Evolutionary conservation across 2,888 invertebrate species (phyloP).

Genomic region (Meteorus cinctellus): DNA sequence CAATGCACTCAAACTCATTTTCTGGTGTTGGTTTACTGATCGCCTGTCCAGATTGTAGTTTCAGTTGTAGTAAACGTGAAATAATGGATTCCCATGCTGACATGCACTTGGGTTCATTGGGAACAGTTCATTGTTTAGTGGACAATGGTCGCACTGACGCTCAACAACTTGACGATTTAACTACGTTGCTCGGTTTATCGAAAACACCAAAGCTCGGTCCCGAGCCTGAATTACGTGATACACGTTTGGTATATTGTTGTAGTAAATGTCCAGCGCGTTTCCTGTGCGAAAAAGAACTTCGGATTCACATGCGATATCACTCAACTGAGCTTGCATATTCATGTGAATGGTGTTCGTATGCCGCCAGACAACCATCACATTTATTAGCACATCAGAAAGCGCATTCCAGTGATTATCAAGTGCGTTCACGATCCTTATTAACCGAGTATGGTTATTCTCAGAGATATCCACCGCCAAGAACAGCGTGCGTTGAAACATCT

Average conservation of each 20-base stretch:
- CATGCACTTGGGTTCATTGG: slow-evolving; percentile 82
- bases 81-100: slow-evolving; percentile 83
- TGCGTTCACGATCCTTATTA: slow-evolving; percentile 82
- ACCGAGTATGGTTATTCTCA: slow-evolving; percentile 80
- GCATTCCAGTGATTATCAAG: slow-evolving; percentile 86
- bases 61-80: slow-evolving; percentile 83
- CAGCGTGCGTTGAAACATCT: slow-evolving; percentile 67
- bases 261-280: slow-evolving; percentile 89
- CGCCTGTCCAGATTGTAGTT: slow-evolving; percentile 87
- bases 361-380: slow-evolving; percentile 82
- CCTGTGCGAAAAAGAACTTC: slow-evolving; percentile 83
- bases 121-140: slow-evolving; percentile 82
- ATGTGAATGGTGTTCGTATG: slow-evolving; percentile 86
- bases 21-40: slow-evolving; percentile 76
- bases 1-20: slow-evolving; percentile 79
- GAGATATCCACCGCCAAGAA: slow-evolving; percentile 79
- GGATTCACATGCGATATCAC: slow-evolving; percentile 83
- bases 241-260: slow-evolving; percentile 80
- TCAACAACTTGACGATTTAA: slow-evolving; percentile 64
- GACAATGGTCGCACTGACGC: slow-evolving; percentile 78
- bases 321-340: slow-evolving; percentile 78
- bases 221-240: slow-evolving; percentile 65
- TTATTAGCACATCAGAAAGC: slow-evolving; percentile 82
- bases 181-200: slow-evolving; percentile 62
- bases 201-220: slow-evolving; percentile 59